phyloP scores from a whole-genome alignment of 1,140 invertebrate species.

The Neodiprion pinetum region DNA sequence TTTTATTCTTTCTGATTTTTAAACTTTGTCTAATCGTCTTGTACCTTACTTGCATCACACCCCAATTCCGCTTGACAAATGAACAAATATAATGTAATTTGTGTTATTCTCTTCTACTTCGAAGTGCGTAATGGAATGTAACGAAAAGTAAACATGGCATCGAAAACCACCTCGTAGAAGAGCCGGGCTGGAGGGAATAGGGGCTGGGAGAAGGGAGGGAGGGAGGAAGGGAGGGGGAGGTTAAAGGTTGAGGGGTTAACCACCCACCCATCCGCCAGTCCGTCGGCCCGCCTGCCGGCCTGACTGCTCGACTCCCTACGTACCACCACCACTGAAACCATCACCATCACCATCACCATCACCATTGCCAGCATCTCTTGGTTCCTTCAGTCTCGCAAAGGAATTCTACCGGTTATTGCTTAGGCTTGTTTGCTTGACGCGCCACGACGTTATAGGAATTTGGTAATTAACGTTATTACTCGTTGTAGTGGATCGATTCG shows the following conservation, averaged over 20 bases:
- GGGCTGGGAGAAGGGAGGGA: not conserved
- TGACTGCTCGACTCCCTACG: not conserved
- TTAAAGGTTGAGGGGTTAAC: conserved; percentile 7
- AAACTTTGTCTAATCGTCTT: not conserved
- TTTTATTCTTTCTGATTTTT: not conserved
- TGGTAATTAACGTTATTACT: conserved; percentile 7
- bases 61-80: not conserved
- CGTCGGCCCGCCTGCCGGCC: not conserved
- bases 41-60: not conserved
- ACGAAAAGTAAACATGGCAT: not conserved
- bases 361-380: not conserved
- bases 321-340: not conserved
- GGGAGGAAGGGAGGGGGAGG: not conserved
- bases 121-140: not conserved
- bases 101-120: not conserved
- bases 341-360: not conserved
- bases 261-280: conserved; percentile 1
- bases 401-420: conserved; percentile 7
- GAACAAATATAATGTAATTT: not conserved
- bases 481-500: conserved; percentile 4
- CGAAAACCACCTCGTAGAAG: not conserved
- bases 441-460: conserved; percentile 4
- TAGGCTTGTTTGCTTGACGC: not conserved
- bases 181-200: not conserved
- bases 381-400: not conserved